Conservation (phyloP, 2,797 vertebrate species). For the Adelosebastes latens region DNA sequence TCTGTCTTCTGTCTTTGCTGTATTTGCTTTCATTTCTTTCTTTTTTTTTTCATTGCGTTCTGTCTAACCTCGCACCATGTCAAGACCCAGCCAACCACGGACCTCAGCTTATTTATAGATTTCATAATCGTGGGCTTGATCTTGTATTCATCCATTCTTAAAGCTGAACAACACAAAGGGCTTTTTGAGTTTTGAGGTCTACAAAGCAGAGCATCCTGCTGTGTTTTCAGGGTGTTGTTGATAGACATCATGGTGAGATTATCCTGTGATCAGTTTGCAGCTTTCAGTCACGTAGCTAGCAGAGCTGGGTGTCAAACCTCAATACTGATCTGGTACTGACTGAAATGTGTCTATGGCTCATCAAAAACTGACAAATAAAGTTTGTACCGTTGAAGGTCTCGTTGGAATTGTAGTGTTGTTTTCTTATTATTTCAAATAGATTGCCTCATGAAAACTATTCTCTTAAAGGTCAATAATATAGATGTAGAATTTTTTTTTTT, state of each 20-base stretch:
- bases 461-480: not conserved
- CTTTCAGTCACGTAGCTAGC: not conserved
- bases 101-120: conserved; percentile 19
- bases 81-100: not conserved
- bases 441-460: not conserved
- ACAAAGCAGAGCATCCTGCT: not conserved
- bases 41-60: not conserved
- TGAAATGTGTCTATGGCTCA: not conserved
- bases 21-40: not conserved
- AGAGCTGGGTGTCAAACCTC: not conserved
- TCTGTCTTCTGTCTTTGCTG: not conserved
- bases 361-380: not conserved
- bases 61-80: conserved; percentile 26
- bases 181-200: not conserved
- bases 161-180: not conserved
- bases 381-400: not conserved
- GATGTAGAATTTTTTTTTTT: not conserved
- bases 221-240: not conserved
- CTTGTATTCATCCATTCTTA: not conserved
- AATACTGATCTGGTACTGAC: not conserved
- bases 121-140: not conserved
- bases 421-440: not conserved
- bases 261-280: not conserved
- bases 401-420: not conserved
- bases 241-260: not conserved